Percentiles rank a stretch among this genome's conserved stretches.
Conservation (phyloP, 2,797 vertebrate species). For the Peromyscus attwateri region DNA sequence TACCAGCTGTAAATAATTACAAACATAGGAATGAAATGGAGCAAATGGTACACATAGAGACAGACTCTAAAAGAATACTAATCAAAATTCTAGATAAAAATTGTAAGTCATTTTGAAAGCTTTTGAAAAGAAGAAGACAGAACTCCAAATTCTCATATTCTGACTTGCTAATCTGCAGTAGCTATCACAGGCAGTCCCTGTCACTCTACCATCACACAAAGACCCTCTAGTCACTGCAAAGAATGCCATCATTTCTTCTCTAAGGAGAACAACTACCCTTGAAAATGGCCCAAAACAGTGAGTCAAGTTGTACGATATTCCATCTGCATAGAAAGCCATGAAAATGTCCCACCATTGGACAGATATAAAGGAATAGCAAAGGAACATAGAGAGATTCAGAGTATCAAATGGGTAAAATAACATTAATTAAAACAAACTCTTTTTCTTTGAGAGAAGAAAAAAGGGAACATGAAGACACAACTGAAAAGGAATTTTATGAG, state of each 20-base stretch:
- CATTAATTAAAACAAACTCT: too few species aligned
- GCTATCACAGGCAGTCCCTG: neutral
- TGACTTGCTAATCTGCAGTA: neutral
- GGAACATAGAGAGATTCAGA: too few species aligned
- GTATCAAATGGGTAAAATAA: too few species aligned
- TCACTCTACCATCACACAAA: neutral
- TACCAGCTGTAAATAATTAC: neutral
- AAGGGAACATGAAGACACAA: too few species aligned
- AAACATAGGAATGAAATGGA: neutral
- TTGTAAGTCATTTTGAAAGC: neutral
- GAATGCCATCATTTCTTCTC: neutral
- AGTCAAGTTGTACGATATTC: neutral
- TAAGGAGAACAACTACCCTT: neutral
- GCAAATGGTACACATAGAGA: neutral
- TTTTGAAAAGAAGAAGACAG: neutral
- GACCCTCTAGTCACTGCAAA: neutral
- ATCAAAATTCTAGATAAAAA: neutral
- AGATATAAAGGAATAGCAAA: too few species aligned
- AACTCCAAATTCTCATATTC: neutral
- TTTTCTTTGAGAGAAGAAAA: too few species aligned
- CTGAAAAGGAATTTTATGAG: too few species aligned
- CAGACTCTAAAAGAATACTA: neutral
- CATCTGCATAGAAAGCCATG: neutral
- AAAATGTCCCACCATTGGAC: neutral
- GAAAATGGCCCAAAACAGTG: neutral